Evolutionary conservation across 2,888 invertebrate genomes (phyloP).

Genomic region (Oxytorus armatus): DNA sequence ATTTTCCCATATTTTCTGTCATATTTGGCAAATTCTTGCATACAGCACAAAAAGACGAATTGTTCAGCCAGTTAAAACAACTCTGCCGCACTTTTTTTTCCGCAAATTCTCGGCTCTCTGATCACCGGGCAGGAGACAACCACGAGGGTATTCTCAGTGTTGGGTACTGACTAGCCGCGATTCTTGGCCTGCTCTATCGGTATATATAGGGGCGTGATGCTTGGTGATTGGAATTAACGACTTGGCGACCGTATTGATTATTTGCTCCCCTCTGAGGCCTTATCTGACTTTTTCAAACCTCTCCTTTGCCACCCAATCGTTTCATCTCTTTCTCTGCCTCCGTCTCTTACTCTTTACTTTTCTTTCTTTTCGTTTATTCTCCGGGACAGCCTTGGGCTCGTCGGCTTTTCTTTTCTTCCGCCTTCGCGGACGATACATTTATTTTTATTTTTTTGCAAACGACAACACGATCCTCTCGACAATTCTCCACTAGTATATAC

Average conservation of each 20-base stretch:
- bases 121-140: constrained; percentile 13
- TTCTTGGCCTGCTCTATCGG: constrained; percentile 52
- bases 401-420: constrained; percentile 61
- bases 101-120: background rate
- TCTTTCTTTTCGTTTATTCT: constrained; percentile 32
- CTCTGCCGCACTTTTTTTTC: background rate
- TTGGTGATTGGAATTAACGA: constrained; percentile 82
- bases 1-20: too few relatives aligned
- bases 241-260: constrained; percentile 82
- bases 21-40: too few relatives aligned
- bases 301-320: constrained; percentile 64
- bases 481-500: constrained; percentile 6
- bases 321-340: constrained; percentile 54
- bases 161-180: constrained; percentile 51
- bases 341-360: constrained; percentile 46
- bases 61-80: too few relatives aligned
- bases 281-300: constrained; percentile 69
- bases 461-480: constrained; percentile 49
- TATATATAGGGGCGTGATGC: constrained; percentile 75
- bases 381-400: constrained; percentile 46
- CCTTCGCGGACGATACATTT: constrained; percentile 38
- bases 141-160: constrained; percentile 17
- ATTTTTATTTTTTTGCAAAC: constrained; percentile 45
- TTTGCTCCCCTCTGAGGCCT: constrained; percentile 72
- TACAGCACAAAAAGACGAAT: too few relatives aligned